Percentiles rank a stretch among this genome's conserved stretches.
Conservation (phyloP, 2,797 vertebrate species). For the Rhinichthys osculus region DNA sequence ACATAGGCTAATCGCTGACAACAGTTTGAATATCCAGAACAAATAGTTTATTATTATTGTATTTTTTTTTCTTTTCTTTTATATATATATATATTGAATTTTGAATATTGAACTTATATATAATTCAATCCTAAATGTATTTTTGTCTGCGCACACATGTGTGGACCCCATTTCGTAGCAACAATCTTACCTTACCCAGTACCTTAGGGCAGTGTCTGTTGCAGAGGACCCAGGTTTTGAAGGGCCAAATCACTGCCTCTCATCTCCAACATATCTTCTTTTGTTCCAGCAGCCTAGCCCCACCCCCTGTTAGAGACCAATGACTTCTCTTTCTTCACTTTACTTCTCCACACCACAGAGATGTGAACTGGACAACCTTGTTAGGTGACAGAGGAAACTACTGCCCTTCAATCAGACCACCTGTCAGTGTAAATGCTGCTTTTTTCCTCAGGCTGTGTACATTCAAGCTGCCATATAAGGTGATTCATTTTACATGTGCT, state of each 20-base stretch:
- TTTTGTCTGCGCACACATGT: background rate
- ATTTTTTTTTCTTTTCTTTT: background rate
- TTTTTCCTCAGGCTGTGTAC: slow-evolving; percentile 44
- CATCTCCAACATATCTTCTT: slow-evolving; percentile 69
- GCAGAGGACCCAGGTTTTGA: slow-evolving; percentile 72
- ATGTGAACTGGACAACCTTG: slow-evolving; percentile 52
- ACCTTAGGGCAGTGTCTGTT: slow-evolving; percentile 74
- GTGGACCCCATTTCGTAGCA: slow-evolving; percentile 28
- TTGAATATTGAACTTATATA: too few relatives aligned
- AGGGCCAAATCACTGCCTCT: slow-evolving; percentile 73
- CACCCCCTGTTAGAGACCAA: slow-evolving; percentile 50
- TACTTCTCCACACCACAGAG: slow-evolving; percentile 30
- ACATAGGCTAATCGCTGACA: background rate
- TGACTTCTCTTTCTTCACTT: slow-evolving; percentile 41
- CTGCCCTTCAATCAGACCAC: slow-evolving; percentile 56
- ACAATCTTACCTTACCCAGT: slow-evolving; percentile 60
- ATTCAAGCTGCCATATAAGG: slow-evolving; percentile 54
- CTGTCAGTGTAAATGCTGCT: slow-evolving; percentile 61
- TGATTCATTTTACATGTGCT: slow-evolving; percentile 58
- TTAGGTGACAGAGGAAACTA: slow-evolving; percentile 60
- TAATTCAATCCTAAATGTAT: background rate
- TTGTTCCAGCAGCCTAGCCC: slow-evolving; percentile 56
- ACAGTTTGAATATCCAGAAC: background rate
- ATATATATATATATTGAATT: too few relatives aligned
- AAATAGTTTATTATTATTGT: background rate